Evolutionary conservation across 2,797 vertebrate genomes (phyloP).

Genomic region (Cryptoblepharus egeriae): DNA sequence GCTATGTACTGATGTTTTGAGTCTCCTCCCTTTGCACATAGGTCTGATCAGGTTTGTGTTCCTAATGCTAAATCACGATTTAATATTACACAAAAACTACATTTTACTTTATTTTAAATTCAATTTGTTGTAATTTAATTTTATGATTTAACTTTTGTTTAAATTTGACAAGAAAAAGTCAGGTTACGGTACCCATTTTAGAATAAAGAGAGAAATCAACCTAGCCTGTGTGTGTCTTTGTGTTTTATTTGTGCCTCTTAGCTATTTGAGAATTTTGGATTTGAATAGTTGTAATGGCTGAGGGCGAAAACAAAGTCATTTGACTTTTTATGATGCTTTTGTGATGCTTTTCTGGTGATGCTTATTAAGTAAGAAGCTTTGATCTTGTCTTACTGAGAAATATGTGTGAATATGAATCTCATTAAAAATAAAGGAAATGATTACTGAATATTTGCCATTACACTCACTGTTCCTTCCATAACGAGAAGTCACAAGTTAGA

Average conservation of each 20-base stretch:
- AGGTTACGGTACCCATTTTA: too few species aligned
- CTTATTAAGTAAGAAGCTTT: conserved; percentile 9
- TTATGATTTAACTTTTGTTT: too few species aligned
- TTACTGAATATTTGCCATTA: conserved; percentile 41
- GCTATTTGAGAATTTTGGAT: neutral
- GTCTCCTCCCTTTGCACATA: too few species aligned
- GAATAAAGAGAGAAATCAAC: neutral
- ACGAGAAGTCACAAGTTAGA: conserved; percentile 31
- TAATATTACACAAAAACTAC: too few species aligned
- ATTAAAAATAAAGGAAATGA: neutral
- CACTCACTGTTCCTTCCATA: conserved; percentile 26
- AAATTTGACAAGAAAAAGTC: too few species aligned
- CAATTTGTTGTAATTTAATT: too few species aligned
- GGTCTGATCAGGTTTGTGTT: too few species aligned
- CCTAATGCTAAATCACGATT: too few species aligned
- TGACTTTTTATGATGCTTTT: too few species aligned
- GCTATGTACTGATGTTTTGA: too few species aligned
- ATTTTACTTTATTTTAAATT: too few species aligned
- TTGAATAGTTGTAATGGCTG: neutral
- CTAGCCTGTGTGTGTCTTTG: neutral
- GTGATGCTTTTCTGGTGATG: neutral
- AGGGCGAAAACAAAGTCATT: neutral
- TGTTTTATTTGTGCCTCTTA: neutral
- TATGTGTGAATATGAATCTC: conserved; percentile 12
- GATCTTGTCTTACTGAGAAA: neutral